Conservation (phyloP, 2,888 invertebrate species). For the Vanessa cardui region DNA sequence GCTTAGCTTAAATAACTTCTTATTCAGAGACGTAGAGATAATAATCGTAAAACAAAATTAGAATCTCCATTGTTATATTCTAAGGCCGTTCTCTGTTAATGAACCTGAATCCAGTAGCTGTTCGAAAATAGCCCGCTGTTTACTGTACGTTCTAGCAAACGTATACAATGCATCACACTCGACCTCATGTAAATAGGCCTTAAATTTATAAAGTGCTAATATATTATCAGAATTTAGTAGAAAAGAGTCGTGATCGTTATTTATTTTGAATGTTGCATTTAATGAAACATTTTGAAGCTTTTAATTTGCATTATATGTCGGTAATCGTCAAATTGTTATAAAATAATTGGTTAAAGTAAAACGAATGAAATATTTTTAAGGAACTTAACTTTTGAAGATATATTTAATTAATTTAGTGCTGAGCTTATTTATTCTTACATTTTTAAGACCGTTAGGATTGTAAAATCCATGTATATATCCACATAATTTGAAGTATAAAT, state of each 20-base stretch:
- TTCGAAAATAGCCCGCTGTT: conserved; percentile 68
- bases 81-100: conserved; percentile 58
- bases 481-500: too few species aligned
- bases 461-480: too few species aligned
- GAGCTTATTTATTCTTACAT: too few species aligned
- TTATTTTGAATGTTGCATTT: not conserved
- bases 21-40: not conserved
- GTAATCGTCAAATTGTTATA: too few species aligned
- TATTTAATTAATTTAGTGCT: too few species aligned
- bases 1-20: not conserved
- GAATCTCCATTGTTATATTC: conserved; percentile 34
- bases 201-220: conserved; percentile 67
- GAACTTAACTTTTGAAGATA: too few species aligned
- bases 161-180: conserved; percentile 56
- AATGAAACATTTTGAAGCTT: too few species aligned
- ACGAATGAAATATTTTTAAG: too few species aligned
- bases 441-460: too few species aligned
- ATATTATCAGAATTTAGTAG: conserved; percentile 45
- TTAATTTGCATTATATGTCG: too few species aligned
- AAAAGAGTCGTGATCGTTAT: conserved; percentile 36
- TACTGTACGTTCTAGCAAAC: conserved; percentile 51
- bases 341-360: too few species aligned
- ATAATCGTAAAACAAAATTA: conserved; percentile 35
- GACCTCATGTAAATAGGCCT: conserved; percentile 52
- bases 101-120: conserved; percentile 52